Base-by-base conservation (phyloP, 2,113 vertebrate species). In the Perca fluviatilis region DNA sequence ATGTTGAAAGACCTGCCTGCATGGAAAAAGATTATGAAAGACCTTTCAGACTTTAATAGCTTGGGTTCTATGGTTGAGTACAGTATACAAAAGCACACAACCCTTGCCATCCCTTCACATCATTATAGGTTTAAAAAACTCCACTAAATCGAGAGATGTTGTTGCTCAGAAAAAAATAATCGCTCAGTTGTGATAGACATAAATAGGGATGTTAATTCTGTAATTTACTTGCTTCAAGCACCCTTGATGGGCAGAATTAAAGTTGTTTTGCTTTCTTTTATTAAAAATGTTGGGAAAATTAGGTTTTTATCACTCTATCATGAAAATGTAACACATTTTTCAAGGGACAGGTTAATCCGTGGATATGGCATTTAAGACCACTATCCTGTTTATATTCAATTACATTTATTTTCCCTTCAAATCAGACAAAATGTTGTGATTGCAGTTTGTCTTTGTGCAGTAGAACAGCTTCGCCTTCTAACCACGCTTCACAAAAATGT, bases 251-350 rank as follows among this genome's bases (percentile, higher is more conserved):
- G 43, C 25, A 63, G 67, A 80, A 77, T 85, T 56, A 70, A 11
- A 80, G 63, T 12, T 57, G 19, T 49, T 71, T 27, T 15, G 27
- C 53, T 47, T 74, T 25, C 1, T 60, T 87, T 85, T 74, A 79
- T 84, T 82, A 73, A 75, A 87, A 80, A 63, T 51, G 61, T 64
- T 58, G 19, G n/a, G 25, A 21, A 68, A 82, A 89, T 83, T 63
- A 83, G 33, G 9, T 79, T 88, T 80, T 75, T 75, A 61, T 67
- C 58, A 51, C 50, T 64, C 70, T 50, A 21, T 85, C 54, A 79
- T 18, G 40, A 53, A 65, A 64, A 82, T 58, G 23, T 27, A 72
- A 75, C 47, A 70, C 58, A 49, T 76, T 70, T 79, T 83, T 70
- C 25, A 85, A 36, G 56, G 54, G 51, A 14, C 19, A 21, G 56